Conservation (phyloP, 2,797 vertebrate genomes). For the Odontamblyopus lacepedii region DNA sequence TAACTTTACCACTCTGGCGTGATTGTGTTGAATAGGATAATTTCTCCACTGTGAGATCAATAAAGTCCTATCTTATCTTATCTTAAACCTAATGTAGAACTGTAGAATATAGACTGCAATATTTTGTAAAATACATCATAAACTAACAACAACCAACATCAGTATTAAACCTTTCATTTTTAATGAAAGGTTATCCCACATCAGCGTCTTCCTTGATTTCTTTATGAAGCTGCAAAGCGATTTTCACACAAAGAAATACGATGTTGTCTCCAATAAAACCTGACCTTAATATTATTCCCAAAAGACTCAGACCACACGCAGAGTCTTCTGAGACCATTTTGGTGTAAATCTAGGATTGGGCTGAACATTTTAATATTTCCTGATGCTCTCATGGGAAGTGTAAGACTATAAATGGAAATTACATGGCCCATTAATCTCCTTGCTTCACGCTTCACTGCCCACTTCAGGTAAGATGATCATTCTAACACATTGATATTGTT, state of each 20-base stretch:
- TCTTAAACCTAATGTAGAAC: not conserved
- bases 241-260: not conserved
- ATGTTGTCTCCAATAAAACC: not conserved
- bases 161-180: not conserved
- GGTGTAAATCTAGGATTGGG: slow-evolving; percentile 40
- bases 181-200: not conserved
- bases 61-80: no score
- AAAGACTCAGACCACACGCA: not conserved
- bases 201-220: not conserved
- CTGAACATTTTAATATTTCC: slow-evolving; percentile 29
- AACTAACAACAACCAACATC: not conserved
- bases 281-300: slow-evolving; percentile 16
- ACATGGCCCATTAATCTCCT: slow-evolving; percentile 30
- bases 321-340: slow-evolving; percentile 46
- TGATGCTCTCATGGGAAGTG: slow-evolving; percentile 37
- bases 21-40: not conserved
- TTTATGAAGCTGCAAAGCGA: not conserved
- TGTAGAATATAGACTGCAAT: not conserved
- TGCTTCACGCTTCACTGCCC: slow-evolving; percentile 16
- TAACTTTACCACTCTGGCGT: not conserved
- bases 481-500: not conserved
- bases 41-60: no score
- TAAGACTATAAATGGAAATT: slow-evolving; percentile 68
- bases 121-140: no score
- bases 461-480: slow-evolving; percentile 52